Base-by-base conservation (phyloP, 2,113 vertebrate genomes). In the Crotalus helleri region DNA sequence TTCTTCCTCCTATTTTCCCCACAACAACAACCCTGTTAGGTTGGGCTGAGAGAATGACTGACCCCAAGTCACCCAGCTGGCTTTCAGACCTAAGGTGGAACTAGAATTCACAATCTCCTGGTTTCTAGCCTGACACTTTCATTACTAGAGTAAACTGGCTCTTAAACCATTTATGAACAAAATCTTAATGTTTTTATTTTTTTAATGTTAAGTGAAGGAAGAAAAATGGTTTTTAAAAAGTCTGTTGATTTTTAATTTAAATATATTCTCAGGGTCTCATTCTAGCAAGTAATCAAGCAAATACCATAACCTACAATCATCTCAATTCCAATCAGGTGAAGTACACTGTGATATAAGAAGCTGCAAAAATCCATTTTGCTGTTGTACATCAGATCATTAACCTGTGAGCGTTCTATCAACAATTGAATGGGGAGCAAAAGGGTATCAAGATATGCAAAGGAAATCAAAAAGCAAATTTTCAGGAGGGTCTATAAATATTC, bases 241-340 rank as follows among this genome's bases (percentile, higher is more conserved):
- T 92, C 89, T 85, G 54, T 91, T 49, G 54, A 3, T 85, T 54
- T 93, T 93, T 54, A 12, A 87, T 95, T 94, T 93, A 93, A 95
- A 92, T 58, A 94, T 81, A 54, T 87, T 93, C 92, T n/a, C 85
- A 94, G 88, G 92, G 93, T 89, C 3, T 85, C 88, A 39, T 74
- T 93, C 54, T 85, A 93, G 54, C 39, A 94, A 90, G 95, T 90
- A 96, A 96, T 96, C 93, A 96, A 92, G 23, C 89, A 54, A 54
- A 26, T 94, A 94, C 93, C 46, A 19, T 92, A 94, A 94, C 88
- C 92, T 95, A 91, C 91, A 96, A 86, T 95, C 92, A 96, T 94
- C 54, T 94, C 90, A 33, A 93, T 95, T 96, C 95, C 94, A 96
- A 95, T 97, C 94, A 96, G 95, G 74, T 3, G 91, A 81, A 95